Conservation (phyloP, 2,888 invertebrate genomes). For the Fabriciana adippe region DNA sequence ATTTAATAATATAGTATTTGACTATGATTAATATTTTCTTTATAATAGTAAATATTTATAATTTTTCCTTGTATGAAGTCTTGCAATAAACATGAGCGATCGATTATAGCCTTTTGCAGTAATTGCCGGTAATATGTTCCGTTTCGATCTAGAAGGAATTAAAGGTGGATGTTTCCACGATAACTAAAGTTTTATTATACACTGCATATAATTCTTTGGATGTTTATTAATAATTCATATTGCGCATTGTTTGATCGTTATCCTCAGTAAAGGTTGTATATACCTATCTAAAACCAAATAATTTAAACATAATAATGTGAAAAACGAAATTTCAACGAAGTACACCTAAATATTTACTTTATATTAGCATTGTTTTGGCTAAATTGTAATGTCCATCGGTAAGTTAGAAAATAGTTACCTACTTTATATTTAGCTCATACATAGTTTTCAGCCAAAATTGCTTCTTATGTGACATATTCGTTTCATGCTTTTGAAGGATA, state of each 20-base stretch:
- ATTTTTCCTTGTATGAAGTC: slow-evolving; percentile 22
- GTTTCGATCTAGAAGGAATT: slow-evolving; percentile 23
- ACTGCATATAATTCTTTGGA: slow-evolving; percentile 22
- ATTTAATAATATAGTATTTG: neutral
- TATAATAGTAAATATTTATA: slow-evolving; percentile 19
- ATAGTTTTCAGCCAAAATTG: too few species aligned
- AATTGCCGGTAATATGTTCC: slow-evolving; percentile 15
- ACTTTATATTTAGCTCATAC: too few species aligned
- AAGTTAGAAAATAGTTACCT: too few species aligned
- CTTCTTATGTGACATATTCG: too few species aligned
- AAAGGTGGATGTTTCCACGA: slow-evolving; percentile 19
- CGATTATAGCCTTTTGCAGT: slow-evolving; percentile 12
- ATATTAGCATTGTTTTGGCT: too few species aligned
- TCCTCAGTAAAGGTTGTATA: neutral
- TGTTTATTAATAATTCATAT: slow-evolving; percentile 29
- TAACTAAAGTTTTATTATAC: slow-evolving; percentile 18
- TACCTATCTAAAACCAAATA: neutral
- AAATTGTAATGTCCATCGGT: too few species aligned
- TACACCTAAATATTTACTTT: too few species aligned
- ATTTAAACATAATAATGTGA: neutral
- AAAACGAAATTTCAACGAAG: too few species aligned
- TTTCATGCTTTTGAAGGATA: too few species aligned
- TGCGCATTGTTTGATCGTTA: slow-evolving; percentile 4
- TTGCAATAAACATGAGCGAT: slow-evolving; percentile 23
- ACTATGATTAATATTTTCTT: slow-evolving; percentile 12